Evolutionary conservation across 2,113 vertebrate genomes (phyloP), one percentile per base, ranked within the genome.

Genomic region (Prietella phreatophila): DNA sequence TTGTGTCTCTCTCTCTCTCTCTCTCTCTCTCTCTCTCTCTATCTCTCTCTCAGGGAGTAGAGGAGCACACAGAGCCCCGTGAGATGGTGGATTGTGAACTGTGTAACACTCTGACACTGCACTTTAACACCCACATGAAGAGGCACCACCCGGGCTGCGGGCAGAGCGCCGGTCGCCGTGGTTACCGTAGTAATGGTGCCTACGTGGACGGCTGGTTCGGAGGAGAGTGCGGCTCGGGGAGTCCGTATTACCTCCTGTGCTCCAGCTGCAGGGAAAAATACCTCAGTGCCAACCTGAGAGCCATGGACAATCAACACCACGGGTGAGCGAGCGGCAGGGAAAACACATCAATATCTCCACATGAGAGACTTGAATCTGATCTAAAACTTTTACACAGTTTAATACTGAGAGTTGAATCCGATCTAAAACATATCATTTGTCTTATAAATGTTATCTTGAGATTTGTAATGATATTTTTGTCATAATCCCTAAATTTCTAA

Each of bases 121-220:
- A 96, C 63, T 96, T 96, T 69, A 96, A 96, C 91, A 93, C 93
- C 87, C 96, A 96, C 90, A 95, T 96, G 93, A 95, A 95, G 90
- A 90, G 93, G 0, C 93, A 95, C 56, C 96, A 96, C 87, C 95
- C 96, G 0, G 96, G 96, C 5, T 96, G 96, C n/a, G 96, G 96
- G 39, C 95, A 95, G 91, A 96, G 95, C 39, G 94, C 96, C 4
- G 95, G 94, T 0, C 94, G 95, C 14, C 94, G 95, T 61, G 96
- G 96, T 83, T 96, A 96, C 88, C 95, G 96, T 90, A 96, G 95
- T 90, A 95, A 95, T 0, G 96, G 96, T 9, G 92, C 94, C 56
- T 96, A 96, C 7, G 95, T 96, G 87, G 95, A 96, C 50, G 95
- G 96, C 85, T 96, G 96, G 95, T 96, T 96, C 80, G 95, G 95